Evolutionary conservation across 2,888 invertebrate genomes (phyloP).

Genomic region (Sphecodes monilicornis): DNA sequence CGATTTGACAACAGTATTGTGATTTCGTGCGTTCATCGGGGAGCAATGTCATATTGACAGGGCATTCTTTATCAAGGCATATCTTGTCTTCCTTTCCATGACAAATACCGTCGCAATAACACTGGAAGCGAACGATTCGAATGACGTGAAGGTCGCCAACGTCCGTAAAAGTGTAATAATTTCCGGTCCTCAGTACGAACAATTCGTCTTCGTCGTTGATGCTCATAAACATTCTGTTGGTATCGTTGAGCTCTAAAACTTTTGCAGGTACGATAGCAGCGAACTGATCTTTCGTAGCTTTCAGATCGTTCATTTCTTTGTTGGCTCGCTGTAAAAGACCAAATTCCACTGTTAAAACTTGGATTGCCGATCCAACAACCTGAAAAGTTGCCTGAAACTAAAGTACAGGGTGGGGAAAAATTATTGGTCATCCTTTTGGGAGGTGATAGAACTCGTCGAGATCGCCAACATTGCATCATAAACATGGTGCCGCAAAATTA

Average conservation of each 20-base stretch:
- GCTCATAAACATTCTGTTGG: conserved; percentile 70
- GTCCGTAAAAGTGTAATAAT: conserved; percentile 69
- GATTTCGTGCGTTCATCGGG: background rate
- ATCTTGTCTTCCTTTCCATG: conserved; percentile 42
- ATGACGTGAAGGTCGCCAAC: conserved; percentile 76
- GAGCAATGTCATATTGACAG: conserved; percentile 47
- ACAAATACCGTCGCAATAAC: conserved; percentile 71
- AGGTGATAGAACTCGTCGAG: too few species aligned
- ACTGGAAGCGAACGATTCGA: conserved; percentile 72
- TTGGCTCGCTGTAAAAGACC: conserved; percentile 39
- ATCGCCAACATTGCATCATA: too few species aligned
- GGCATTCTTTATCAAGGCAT: conserved; percentile 56
- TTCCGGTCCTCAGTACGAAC: conserved; percentile 63
- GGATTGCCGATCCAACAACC: too few species aligned
- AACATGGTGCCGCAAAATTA: too few species aligned
- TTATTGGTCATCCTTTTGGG: too few species aligned
- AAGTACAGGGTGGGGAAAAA: too few species aligned
- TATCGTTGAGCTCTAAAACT: conserved; percentile 66
- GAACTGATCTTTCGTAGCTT: conserved; percentile 51
- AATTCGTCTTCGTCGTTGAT: conserved; percentile 75
- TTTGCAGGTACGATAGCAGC: conserved; percentile 68
- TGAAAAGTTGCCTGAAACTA: too few species aligned
- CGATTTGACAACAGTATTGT: conserved; percentile 60
- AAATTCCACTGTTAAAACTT: background rate
- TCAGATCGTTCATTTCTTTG: conserved; percentile 40